Percentiles rank a stretch among this genome's conserved stretches.
phyloP scores from a whole-genome alignment of 2,888 invertebrate species.

The Tridacna crocea region DNA sequence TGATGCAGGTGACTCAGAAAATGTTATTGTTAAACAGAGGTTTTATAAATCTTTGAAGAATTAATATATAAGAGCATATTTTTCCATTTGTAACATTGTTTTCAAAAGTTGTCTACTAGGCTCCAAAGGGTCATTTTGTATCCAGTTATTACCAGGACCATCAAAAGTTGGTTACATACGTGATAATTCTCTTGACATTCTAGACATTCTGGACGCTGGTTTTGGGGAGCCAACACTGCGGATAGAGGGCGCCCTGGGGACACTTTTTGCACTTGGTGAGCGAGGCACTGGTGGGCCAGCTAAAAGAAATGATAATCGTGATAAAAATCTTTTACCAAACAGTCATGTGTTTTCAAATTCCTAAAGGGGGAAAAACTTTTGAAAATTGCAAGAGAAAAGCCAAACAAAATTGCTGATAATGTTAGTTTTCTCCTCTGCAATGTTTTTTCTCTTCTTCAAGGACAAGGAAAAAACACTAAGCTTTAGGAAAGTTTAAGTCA shows the following conservation, averaged over 20 bases:
- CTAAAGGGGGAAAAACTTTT: no score
- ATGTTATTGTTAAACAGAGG: no score
- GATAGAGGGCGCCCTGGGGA: constrained; percentile 15
- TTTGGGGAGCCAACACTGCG: constrained; percentile 5
- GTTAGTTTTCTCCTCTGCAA: no score
- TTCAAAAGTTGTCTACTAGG: background rate
- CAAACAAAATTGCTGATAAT: no score
- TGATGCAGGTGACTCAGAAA: no score
- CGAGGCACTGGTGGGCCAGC: background rate
- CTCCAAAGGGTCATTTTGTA: background rate
- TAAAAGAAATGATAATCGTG: background rate
- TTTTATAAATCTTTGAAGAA: no score
- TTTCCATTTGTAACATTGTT: background rate
- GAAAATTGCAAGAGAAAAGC: no score
- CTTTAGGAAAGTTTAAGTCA: no score
- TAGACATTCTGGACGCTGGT: constrained; percentile 43
- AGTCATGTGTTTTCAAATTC: no score
- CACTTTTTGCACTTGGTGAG: constrained; percentile 10
- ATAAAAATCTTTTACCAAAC: no score
- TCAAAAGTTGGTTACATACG: constrained; percentile 28
- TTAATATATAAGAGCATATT: background rate
- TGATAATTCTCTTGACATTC: constrained; percentile 53
- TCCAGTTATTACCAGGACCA: background rate
- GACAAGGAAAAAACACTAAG: no score
- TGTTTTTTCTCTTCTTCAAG: no score